Evolutionary conservation across 1,140 invertebrate species (phyloP).

Genomic region (Euwallacea fornicatus): DNA sequence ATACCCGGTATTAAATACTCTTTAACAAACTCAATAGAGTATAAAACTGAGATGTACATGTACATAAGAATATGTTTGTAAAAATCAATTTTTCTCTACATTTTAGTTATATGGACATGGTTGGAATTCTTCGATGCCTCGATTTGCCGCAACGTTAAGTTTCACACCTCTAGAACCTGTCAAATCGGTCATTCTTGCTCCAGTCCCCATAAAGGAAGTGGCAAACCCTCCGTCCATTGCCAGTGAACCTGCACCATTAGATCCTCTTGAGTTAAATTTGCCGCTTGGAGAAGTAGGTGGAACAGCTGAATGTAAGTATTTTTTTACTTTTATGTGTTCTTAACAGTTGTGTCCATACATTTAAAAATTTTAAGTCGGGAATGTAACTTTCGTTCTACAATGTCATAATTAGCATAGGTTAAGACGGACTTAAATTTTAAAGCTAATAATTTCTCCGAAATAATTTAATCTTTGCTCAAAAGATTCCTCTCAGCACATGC

Average conservation of each 20-base stretch:
- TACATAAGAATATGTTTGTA: background rate
- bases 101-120: conserved; percentile 74
- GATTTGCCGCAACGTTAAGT: conserved; percentile 77
- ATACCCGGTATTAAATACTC: too few relatives aligned
- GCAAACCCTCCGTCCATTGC: background rate
- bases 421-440: too few relatives aligned
- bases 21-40: too few relatives aligned
- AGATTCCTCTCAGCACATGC: conserved; percentile 45
- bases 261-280: conserved; percentile 66
- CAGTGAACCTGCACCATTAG: conserved; percentile 55
- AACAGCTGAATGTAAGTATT: conserved; percentile 66
- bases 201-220: conserved; percentile 5
- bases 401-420: too few relatives aligned
- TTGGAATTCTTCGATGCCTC: conserved; percentile 75
- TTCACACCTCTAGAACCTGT: conserved; percentile 74
- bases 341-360: too few relatives aligned
- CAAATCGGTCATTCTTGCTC: conserved; percentile 57
- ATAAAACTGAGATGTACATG: too few relatives aligned
- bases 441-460: too few relatives aligned
- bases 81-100: background rate
- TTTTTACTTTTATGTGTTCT: background rate
- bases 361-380: too few relatives aligned
- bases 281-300: conserved; percentile 58
- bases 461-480: background rate
- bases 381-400: too few relatives aligned